Conservation (phyloP, 2,113 vertebrate species). For the Numenius arquata region DNA sequence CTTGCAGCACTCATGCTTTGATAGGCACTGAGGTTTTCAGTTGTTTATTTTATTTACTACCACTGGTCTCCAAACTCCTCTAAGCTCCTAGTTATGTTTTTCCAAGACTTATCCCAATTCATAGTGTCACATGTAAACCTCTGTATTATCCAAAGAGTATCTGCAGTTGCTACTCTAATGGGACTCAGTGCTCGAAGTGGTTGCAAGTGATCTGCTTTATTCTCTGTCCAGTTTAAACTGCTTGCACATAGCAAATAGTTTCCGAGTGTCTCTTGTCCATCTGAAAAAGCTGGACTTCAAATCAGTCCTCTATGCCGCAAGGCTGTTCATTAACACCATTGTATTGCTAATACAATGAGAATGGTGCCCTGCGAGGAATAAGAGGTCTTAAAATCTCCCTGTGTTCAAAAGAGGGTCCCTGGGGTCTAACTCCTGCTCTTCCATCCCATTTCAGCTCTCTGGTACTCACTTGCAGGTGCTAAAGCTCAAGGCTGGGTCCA, state of each 20-base stretch:
- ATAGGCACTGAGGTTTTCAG: not conserved
- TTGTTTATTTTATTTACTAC: not conserved
- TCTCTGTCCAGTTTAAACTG: not conserved
- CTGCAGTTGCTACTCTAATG: not conserved
- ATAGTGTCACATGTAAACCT: not conserved
- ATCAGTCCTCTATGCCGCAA: fast-evolving
- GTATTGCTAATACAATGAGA: not conserved
- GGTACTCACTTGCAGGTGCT: not conserved
- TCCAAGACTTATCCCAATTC: not conserved
- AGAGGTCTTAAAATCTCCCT: not conserved
- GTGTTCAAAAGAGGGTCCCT: not conserved
- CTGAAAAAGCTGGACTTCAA: not conserved
- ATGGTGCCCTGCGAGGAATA: not conserved
- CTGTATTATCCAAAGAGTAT: not conserved
- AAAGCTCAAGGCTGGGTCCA: not conserved
- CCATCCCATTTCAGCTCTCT: not conserved
- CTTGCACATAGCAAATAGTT: not conserved
- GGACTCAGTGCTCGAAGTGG: not conserved
- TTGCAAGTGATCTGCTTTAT: not conserved
- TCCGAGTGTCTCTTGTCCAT: not conserved
- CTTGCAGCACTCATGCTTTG: not conserved
- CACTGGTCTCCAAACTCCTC: not conserved
- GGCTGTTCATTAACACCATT: not conserved
- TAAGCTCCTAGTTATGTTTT: not conserved
- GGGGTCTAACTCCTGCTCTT: not conserved